These are phyloP conservation scores for Hydrocynus forskahlii DNA, from an alignment of 2,797 vertebrate species.

Conservation along the genomic window DNA sequence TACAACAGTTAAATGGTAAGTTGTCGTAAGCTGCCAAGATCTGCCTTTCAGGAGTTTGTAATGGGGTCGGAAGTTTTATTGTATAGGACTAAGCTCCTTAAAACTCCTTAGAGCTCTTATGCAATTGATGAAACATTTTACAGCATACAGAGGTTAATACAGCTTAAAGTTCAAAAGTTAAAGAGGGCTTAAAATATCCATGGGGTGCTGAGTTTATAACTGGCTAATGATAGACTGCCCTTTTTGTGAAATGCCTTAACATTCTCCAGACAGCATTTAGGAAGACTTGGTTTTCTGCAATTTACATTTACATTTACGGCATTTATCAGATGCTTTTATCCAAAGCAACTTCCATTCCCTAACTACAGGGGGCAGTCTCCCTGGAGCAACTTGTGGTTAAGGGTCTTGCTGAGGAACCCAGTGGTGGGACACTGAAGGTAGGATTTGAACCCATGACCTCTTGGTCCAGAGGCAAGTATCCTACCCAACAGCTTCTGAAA, in stretches of 20 bases:
- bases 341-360: no score
- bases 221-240: neutral
- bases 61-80: neutral
- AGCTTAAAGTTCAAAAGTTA: neutral
- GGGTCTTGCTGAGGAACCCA: no score
- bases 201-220: neutral
- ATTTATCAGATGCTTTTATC: no score
- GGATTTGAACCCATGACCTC: no score
- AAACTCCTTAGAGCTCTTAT: slow-evolving; percentile 10
- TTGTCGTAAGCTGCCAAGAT: slow-evolving; percentile 27
- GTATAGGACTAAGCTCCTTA: neutral
- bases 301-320: no score
- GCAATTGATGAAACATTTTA: neutral
- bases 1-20: slow-evolving; percentile 38
- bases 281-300: neutral
- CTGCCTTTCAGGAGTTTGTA: neutral
- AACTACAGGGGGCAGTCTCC: no score
- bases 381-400: no score
- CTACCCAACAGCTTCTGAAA: no score
- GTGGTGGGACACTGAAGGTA: no score
- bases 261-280: neutral
- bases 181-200: neutral
- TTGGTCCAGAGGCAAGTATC: no score
- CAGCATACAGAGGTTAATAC: neutral
- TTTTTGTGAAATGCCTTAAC: neutral